Evolutionary conservation across 1,140 invertebrate species (phyloP).

Genomic region (Dryas iulia): DNA sequence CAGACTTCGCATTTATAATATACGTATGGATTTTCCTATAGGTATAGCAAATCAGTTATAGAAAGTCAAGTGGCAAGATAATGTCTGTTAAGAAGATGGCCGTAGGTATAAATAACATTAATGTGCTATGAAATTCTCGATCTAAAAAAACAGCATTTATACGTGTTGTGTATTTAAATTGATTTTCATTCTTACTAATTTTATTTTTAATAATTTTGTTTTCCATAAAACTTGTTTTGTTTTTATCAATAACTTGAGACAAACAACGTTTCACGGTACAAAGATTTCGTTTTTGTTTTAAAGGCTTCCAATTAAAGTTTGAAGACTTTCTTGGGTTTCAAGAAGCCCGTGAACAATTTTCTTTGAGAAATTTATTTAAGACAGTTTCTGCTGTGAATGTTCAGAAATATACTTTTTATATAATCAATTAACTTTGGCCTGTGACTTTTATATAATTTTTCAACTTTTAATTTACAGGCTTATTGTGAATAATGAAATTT

Average conservation of each 20-base stretch:
- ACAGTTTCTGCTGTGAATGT: neutral
- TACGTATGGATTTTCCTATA: no score
- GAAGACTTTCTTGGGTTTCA: neutral
- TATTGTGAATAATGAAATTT: neutral
- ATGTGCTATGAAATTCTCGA: no score
- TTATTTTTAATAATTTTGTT: no score
- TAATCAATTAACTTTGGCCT: neutral
- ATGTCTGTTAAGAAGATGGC: no score
- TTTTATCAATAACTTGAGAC: neutral
- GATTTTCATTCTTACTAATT: no score
- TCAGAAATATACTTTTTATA: neutral
- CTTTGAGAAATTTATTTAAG: neutral
- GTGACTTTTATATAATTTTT: neutral
- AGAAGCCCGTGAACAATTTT: neutral
- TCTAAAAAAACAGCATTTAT: no score
- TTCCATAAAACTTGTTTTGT: neutral
- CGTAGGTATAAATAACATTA: no score
- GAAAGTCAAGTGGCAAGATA: no score
- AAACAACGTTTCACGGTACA: neutral
- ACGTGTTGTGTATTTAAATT: no score
- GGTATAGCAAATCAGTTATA: no score
- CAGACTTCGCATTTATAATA: no score
- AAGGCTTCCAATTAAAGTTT: neutral
- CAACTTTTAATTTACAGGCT: neutral
- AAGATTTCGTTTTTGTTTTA: neutral